These are phyloP conservation scores for Magallana nippona DNA, from an alignment of 2,888 invertebrate species.

Conservation along the genomic window DNA sequence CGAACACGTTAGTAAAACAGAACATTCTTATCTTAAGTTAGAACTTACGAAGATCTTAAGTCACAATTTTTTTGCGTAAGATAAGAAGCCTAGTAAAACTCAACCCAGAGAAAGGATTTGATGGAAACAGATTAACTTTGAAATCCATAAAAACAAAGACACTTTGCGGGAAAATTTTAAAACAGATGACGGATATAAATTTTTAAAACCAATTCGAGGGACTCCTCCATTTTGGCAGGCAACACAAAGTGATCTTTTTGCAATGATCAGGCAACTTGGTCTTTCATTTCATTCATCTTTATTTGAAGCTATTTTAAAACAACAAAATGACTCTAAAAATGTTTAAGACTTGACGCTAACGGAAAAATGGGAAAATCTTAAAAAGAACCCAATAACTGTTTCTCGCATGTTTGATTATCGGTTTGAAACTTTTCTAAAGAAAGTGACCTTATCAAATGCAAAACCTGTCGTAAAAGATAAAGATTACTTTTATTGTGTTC, in stretches of 20 bases:
- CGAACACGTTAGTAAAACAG: too few relatives aligned
- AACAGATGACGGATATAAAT: constrained; percentile 43
- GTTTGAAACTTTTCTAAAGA: constrained; percentile 48
- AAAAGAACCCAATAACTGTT: constrained; percentile 54
- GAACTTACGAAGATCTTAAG: too few relatives aligned
- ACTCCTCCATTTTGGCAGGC: not conserved
- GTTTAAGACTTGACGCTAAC: constrained; percentile 48
- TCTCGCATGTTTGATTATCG: constrained; percentile 56
- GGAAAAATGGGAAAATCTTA: constrained; percentile 49
- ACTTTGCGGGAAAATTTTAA: constrained; percentile 43
- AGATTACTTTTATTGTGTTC: constrained; percentile 58
- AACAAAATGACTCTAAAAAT: constrained; percentile 43
- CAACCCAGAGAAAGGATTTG: constrained; percentile 25
- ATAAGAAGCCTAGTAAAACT: too few relatives aligned
- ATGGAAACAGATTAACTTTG: constrained; percentile 44
- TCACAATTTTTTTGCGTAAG: too few relatives aligned
- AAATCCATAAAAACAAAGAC: constrained; percentile 41
- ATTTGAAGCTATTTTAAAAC: not conserved
- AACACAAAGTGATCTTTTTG: not conserved
- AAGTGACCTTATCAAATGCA: constrained; percentile 43
- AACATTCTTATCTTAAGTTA: too few relatives aligned
- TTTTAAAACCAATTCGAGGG: not conserved
- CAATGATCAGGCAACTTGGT: not conserved
- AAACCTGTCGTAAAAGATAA: constrained; percentile 51
- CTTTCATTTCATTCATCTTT: too few relatives aligned